These are phyloP conservation scores for Gari tellinella DNA, from an alignment of 2,888 invertebrate genomes.

Conservation along the genomic window DNA sequence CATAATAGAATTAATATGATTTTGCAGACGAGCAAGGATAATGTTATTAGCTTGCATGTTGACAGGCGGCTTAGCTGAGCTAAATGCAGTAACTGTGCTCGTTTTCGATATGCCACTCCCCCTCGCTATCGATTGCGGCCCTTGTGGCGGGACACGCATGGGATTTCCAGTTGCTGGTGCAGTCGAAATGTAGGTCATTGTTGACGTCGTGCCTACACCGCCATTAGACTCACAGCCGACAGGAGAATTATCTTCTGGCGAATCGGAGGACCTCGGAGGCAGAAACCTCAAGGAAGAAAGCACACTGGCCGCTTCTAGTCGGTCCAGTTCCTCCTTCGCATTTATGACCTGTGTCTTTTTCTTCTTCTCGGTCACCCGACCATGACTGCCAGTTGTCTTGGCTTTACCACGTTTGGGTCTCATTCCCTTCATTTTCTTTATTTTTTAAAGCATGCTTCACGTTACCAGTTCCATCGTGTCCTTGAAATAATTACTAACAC, in stretches of 20 bases:
- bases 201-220: background rate
- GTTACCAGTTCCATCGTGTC: conserved; percentile 7
- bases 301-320: conserved; percentile 67
- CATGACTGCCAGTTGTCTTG: conserved; percentile 30
- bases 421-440: conserved; percentile 38
- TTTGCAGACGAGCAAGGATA: conserved; percentile 27
- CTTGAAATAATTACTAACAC: conserved; percentile 28
- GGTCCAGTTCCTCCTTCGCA: conserved; percentile 65
- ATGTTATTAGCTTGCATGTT: conserved; percentile 2
- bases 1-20: conserved; percentile 1
- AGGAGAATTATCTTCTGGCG: background rate
- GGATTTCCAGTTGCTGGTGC: conserved; percentile 24
- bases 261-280: conserved; percentile 25
- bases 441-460: background rate
- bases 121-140: conserved; percentile 3
- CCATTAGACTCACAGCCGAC: background rate
- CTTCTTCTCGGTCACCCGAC: conserved; percentile 40
- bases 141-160: conserved; percentile 15
- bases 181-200: conserved; percentile 23
- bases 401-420: conserved; percentile 38
- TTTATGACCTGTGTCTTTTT: conserved; percentile 47
- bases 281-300: conserved; percentile 52
- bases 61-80: no score
- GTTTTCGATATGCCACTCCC: conserved; percentile 20
- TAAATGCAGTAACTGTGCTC: no score